A percentile compares a stretch with the other conserved stretches of the same genome.
phyloP scores from a whole-genome alignment of 2,113 vertebrate species.

The Clarias macrocephalus region DNA sequence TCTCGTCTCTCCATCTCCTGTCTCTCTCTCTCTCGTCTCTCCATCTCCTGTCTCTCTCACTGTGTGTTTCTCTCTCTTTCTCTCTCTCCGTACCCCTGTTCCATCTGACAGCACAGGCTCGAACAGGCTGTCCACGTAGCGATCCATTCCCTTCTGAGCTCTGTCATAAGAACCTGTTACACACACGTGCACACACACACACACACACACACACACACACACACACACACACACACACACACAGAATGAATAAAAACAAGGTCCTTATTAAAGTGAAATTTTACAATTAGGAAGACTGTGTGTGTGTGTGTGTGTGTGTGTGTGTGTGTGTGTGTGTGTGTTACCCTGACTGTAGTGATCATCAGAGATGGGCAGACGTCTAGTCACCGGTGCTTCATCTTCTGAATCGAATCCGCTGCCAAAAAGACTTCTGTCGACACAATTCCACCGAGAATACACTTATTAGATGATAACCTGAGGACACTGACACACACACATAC shows the following conservation, averaged over 20 bases:
- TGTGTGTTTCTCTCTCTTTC: not conserved
- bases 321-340: conserved; percentile 37
- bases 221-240: conserved; percentile 21
- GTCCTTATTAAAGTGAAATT: not conserved
- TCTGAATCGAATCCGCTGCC: conserved; percentile 77
- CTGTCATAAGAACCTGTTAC: conserved; percentile 61
- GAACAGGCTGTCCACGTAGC: conserved; percentile 93
- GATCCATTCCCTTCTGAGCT: conserved; percentile 83
- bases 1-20: too few relatives aligned
- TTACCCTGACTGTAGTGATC: conserved; percentile 59
- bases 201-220: conserved; percentile 29
- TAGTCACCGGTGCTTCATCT: conserved; percentile 66
- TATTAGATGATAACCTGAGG: too few relatives aligned
- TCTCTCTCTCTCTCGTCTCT: not conserved
- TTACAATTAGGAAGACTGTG: not conserved
- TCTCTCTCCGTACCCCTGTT: conserved; percentile 73
- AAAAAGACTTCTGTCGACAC: conserved; percentile 75
- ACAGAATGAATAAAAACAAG: not conserved
- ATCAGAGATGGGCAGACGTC: conserved; percentile 61
- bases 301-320: not conserved
- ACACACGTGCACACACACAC: conserved; percentile 11
- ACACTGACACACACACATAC: not conserved
- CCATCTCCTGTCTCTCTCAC: not conserved
- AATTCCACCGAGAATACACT: conserved; percentile 8
- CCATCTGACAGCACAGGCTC: conserved; percentile 87